Base-by-base conservation (phyloP, 2,888 invertebrate genomes). In the Uloborus plumipes region DNA sequence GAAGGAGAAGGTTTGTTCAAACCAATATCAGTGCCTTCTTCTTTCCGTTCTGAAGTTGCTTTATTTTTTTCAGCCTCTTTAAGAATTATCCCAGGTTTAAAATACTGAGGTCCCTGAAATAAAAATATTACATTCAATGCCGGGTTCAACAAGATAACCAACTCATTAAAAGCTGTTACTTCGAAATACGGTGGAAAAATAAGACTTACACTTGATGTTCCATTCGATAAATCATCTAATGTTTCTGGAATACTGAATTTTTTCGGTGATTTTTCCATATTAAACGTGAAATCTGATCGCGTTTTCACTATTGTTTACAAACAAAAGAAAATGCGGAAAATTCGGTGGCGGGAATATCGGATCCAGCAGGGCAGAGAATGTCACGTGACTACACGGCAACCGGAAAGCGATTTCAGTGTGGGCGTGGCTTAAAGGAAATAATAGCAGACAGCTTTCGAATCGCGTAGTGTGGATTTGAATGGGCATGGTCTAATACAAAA, bases 211-310 rank as follows among this genome's bases (percentile, higher is more conserved):
- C 53, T 51, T 11, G 39, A 15, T 15, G 22, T 6, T 16, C 67
- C 78, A 18, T 78, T 71, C 20, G 59, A 61, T 20, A 66, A 78
- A 20, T 78, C 72, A 50, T 78, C 78, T 9, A 72, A 53, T 50
- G 71, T 59, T 15, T 66, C 15, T 50, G 78, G 78, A 49, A 78
- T 39, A 18, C 18, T 39, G 53, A 78, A 78, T 66, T 78, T 78
- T 20, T 72, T 65, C 0, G 55, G 47, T 0, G 71, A 61, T 6
- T 53, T 69, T n/a, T 76, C 69, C 75, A 67, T 76, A 16, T 6
- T 11, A 22, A 61, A 26, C 9, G 6, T 39, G 39, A 11, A 39
- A 7, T 7, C 39, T 7, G 26, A 31, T 31, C 39, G 9, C 39
- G 39, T 9, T 39, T 39, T 11, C 9, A 39, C 39, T 39, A 0